Conservation (phyloP, 2,888 invertebrate genomes). For the Oscheius sp. region DNA sequence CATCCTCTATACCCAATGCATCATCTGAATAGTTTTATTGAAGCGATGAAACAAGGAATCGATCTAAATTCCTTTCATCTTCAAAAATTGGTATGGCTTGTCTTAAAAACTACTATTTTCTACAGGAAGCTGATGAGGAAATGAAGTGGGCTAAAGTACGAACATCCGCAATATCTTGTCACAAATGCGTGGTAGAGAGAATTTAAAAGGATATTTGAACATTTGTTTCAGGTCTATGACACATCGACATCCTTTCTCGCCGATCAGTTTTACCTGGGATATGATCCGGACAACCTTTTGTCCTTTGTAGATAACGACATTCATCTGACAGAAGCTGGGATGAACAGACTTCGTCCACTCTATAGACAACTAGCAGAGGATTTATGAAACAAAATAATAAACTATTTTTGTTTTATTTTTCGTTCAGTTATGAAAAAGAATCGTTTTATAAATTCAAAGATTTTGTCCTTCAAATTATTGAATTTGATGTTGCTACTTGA, state of each 20-base stretch:
- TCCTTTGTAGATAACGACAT: constrained; percentile 6
- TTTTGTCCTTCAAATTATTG: neutral
- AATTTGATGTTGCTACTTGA: too few species aligned
- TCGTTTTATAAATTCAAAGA: too few species aligned
- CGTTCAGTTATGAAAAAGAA: neutral
- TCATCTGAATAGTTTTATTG: neutral
- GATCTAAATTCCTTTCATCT: neutral
- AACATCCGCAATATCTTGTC: neutral
- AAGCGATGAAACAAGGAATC: neutral
- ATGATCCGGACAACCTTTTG: neutral
- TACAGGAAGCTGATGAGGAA: neutral
- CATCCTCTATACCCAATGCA: neutral
- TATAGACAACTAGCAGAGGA: neutral
- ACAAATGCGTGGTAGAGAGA: neutral
- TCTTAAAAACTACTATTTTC: neutral
- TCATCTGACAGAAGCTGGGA: neutral
- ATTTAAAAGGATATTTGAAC: neutral
- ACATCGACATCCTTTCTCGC: neutral
- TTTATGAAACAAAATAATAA: neutral
- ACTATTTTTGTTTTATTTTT: neutral
- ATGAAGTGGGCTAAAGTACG: neutral
- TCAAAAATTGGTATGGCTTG: too few species aligned
- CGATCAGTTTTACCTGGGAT: neutral
- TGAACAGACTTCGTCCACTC: neutral
- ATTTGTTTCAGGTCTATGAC: neutral